phyloP scores from a whole-genome alignment of 2,113 vertebrate species.

The Tauraco erythrolophus region DNA sequence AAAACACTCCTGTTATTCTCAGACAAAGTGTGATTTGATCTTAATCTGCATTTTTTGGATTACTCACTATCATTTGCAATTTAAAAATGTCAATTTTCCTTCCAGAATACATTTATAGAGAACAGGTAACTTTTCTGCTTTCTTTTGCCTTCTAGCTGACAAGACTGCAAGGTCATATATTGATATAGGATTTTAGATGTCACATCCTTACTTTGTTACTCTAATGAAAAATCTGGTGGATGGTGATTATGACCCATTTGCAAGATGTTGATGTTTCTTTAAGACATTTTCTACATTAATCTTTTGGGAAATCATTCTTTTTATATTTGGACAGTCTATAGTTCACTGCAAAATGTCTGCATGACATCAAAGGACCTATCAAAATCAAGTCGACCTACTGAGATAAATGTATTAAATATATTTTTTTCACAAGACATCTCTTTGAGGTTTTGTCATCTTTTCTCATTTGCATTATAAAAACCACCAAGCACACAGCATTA shows the following conservation, averaged over 20 bases:
- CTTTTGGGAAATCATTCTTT: neutral
- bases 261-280: neutral
- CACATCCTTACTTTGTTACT: neutral
- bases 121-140: neutral
- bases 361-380: slow-evolving; percentile 45
- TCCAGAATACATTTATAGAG: neutral
- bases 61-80: neutral
- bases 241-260: neutral
- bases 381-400: neutral
- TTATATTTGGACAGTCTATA: neutral
- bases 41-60: neutral
- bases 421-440: neutral
- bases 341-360: neutral
- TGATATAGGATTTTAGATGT: neutral
- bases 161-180: neutral
- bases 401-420: slow-evolving; percentile 46
- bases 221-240: neutral
- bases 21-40: neutral
- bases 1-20: neutral
- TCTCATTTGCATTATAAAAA: slow-evolving; percentile 51
- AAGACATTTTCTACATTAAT: neutral
- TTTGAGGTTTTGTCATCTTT: slow-evolving; percentile 50
- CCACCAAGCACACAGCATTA: neutral
- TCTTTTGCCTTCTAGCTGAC: neutral
- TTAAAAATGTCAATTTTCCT: neutral